Conservation (phyloP, 2,113 vertebrate species). For the Microcebus tavaratra region DNA sequence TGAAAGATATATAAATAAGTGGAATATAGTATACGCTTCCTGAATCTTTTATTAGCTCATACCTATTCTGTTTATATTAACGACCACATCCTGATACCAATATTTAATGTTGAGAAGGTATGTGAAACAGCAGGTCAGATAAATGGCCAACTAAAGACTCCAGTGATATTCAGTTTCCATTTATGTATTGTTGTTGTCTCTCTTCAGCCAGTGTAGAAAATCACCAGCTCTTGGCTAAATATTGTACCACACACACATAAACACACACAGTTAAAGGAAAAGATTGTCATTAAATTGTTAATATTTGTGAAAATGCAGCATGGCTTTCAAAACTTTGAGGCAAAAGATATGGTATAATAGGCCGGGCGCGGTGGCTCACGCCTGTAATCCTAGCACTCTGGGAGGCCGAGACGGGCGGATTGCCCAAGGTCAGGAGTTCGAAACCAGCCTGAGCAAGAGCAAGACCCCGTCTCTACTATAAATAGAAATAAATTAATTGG, state of each 20-base stretch:
- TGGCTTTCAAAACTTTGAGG: neutral
- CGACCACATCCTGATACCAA: neutral
- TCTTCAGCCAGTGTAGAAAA: neutral
- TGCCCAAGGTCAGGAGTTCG: too few species aligned
- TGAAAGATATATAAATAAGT: constrained; percentile 48
- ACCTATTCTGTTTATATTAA: neutral
- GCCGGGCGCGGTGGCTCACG: too few species aligned
- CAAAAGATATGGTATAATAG: neutral
- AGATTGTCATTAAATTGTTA: neutral
- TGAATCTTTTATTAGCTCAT: neutral
- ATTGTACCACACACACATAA: neutral
- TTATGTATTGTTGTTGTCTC: neutral
- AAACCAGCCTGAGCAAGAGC: too few species aligned
- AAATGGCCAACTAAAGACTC: neutral
- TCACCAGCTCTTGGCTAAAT: neutral
- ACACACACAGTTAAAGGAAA: neutral
- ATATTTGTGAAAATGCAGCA: neutral
- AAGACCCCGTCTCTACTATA: too few species aligned
- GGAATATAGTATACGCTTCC: neutral
- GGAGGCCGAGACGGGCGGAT: too few species aligned
- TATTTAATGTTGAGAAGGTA: neutral
- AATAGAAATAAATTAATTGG: too few species aligned
- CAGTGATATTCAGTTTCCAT: neutral
- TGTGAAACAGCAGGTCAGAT: constrained; percentile 19
- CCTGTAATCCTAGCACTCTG: too few species aligned